A percentile compares a stretch with the other conserved stretches of the same genome.
These are phyloP conservation scores for Melikaiella ostensackeni DNA, from an alignment of 2,888 invertebrate genomes.

Conservation along the genomic window DNA sequence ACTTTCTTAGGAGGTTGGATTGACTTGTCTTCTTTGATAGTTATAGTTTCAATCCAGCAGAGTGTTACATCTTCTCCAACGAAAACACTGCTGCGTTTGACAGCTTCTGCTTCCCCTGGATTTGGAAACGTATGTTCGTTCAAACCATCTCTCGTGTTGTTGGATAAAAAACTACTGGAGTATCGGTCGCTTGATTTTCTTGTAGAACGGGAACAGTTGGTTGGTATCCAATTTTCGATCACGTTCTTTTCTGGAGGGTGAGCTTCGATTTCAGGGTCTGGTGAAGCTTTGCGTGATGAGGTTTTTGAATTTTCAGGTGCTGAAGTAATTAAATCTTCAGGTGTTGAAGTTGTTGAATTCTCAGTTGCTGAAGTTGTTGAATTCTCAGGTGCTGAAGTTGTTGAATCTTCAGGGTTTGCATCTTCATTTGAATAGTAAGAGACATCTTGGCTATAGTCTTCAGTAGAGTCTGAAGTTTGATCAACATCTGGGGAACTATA, in stretches of 20 bases:
- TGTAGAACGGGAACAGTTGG: background rate
- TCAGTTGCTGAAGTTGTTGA: background rate
- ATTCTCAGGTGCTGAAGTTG: background rate
- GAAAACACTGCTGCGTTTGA: constrained; percentile 49
- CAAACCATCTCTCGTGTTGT: background rate
- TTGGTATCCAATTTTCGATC: constrained; percentile 2
- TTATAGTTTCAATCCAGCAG: constrained; percentile 64
- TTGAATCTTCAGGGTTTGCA: background rate
- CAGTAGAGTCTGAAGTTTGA: background rate
- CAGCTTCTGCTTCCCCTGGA: background rate
- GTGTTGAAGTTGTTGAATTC: background rate
- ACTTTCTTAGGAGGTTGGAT: constrained; percentile 54
- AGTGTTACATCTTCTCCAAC: constrained; percentile 58
- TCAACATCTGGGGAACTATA: background rate
- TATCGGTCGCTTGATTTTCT: constrained; percentile 4
- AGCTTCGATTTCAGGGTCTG: background rate
- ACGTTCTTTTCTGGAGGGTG: background rate
- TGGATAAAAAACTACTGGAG: background rate
- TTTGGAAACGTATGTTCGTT: constrained; percentile 12
- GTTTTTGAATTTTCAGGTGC: background rate
- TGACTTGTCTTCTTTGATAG: constrained; percentile 58
- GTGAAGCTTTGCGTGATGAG: background rate
- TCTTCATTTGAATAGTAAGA: background rate
- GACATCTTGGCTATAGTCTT: background rate
- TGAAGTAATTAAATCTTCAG: background rate